phyloP scores from a whole-genome alignment of 1,140 invertebrate species.

The Sesamia nonagrioides region DNA sequence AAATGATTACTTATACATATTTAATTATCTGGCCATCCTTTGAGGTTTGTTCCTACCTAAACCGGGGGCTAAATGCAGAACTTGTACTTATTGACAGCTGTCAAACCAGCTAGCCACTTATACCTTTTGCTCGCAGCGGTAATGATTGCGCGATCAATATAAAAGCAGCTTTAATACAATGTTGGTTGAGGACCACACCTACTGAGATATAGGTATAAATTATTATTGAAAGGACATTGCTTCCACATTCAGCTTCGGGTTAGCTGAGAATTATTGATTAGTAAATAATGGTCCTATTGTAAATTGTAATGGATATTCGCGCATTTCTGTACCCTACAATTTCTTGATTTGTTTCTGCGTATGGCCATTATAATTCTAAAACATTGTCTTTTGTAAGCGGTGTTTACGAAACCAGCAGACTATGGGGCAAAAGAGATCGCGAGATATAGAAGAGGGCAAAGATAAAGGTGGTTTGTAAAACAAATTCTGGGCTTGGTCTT shows the following conservation, averaged over 20 bases:
- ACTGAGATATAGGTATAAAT: neutral
- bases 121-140: neutral
- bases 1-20: no score
- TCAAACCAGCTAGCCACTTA: neutral
- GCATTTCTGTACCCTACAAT: no score
- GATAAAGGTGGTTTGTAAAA: no score
- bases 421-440: no score
- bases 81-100: neutral
- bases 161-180: neutral
- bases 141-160: constrained; percentile 14
- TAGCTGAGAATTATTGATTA: constrained; percentile 1
- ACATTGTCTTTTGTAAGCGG: no score
- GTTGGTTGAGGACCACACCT: constrained; percentile 14
- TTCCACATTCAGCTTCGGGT: constrained; percentile 6
- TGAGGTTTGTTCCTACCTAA: neutral
- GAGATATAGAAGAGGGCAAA: no score
- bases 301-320: no score
- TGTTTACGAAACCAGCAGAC: no score
- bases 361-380: no score
- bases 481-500: no score
- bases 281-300: neutral
- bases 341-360: no score
- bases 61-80: neutral
- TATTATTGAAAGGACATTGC: constrained; percentile 25
- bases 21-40: no score